Conservation (phyloP, 2,113 vertebrate genomes). For the Zingel zingel region DNA sequence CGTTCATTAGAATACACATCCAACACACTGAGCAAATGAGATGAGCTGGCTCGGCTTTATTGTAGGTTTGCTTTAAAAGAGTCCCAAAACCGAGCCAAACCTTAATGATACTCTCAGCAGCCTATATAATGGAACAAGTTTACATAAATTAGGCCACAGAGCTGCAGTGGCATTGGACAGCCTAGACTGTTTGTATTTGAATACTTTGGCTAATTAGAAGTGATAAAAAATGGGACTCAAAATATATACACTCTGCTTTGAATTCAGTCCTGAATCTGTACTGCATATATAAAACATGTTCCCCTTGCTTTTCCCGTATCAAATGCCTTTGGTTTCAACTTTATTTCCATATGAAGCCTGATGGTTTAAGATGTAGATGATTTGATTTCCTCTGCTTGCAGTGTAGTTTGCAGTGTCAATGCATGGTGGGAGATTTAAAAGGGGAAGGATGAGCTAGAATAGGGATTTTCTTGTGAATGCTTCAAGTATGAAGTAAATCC, state of each 20-base stretch:
- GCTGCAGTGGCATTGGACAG: constrained; percentile 78
- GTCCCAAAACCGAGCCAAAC: constrained; percentile 72
- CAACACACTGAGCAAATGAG: constrained; percentile 86
- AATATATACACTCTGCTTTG: constrained; percentile 58
- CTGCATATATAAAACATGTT: constrained; percentile 72
- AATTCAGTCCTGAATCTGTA: constrained; percentile 53
- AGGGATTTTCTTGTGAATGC: constrained; percentile 81
- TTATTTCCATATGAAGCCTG: constrained; percentile 67
- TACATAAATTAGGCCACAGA: constrained; percentile 86
- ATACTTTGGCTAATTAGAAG: constrained; percentile 81
- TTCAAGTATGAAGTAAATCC: constrained; percentile 79
- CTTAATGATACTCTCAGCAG: constrained; percentile 84
- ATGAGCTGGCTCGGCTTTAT: constrained; percentile 77
- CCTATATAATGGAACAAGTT: constrained; percentile 85
- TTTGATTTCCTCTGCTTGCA: constrained; percentile 62
- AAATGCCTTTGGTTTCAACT: constrained; percentile 64
- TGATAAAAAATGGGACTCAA: constrained; percentile 62
- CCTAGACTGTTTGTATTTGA: constrained; percentile 75
- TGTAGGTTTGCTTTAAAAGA: constrained; percentile 75
- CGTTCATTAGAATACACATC: constrained; percentile 86
- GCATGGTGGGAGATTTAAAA: constrained; percentile 78
- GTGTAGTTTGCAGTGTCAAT: constrained; percentile 65
- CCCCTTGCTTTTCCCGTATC: constrained; percentile 57
- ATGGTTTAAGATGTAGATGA: constrained; percentile 74
- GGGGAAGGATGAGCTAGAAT: constrained; percentile 73